Conservation (phyloP, 2,888 invertebrate species). For the Urechis unicinctus region DNA sequence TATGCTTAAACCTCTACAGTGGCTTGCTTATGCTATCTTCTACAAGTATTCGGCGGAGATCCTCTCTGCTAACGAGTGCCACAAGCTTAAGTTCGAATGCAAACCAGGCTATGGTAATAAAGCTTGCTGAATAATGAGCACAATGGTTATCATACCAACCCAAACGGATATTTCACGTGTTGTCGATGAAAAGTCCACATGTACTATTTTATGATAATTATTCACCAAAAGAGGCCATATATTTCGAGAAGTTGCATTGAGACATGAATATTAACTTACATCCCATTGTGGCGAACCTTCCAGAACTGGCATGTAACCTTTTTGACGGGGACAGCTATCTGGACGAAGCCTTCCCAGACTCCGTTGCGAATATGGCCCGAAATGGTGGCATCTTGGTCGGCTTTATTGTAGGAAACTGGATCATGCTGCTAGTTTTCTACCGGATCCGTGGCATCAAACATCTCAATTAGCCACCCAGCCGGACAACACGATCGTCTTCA, state of each 20-base stretch:
- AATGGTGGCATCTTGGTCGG: background rate
- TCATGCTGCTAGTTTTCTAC: background rate
- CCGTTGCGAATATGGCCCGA: conserved; percentile 2
- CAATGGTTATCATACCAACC: background rate
- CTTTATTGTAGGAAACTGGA: conserved; percentile 1
- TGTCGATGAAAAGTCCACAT: too few species aligned
- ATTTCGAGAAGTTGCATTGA: too few species aligned
- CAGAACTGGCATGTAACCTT: background rate
- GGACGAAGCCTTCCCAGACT: background rate
- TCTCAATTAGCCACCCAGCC: conserved; percentile 1
- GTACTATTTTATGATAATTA: too few species aligned
- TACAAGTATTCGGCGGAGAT: background rate
- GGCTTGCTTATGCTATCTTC: background rate
- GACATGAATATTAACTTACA: too few species aligned
- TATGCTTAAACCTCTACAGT: background rate
- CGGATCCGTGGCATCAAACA: background rate
- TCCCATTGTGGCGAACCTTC: too few species aligned
- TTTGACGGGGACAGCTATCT: conserved; percentile 2
- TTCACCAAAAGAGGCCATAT: too few species aligned
- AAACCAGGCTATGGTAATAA: background rate
- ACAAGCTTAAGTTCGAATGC: background rate
- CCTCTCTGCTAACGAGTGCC: background rate
- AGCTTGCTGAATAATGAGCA: background rate
- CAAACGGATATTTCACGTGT: background rate
- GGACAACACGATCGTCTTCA: too few species aligned